Evolutionary conservation across 2,888 invertebrate species (phyloP).

Genomic region (Campaea margaritaria): DNA sequence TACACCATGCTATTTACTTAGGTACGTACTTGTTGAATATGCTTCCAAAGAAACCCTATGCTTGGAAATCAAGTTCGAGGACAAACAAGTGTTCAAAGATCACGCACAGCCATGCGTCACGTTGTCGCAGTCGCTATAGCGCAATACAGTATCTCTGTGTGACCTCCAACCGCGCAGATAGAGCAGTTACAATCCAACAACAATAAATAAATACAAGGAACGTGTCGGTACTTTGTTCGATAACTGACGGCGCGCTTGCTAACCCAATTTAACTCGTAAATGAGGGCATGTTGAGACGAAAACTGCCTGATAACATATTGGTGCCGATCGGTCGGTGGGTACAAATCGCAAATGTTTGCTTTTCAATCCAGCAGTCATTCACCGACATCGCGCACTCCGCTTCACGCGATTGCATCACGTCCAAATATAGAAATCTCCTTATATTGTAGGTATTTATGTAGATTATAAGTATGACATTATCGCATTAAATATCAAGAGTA

Average conservation of each 20-base stretch:
- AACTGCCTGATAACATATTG: neutral
- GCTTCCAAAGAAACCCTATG: neutral
- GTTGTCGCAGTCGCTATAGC: neutral
- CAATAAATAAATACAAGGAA: slow-evolving; percentile 1
- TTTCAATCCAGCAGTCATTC: slow-evolving; percentile 60
- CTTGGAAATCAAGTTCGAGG: slow-evolving; percentile 5
- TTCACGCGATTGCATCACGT: slow-evolving; percentile 63
- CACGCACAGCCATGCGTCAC: slow-evolving; percentile 16
- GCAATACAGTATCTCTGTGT: neutral
- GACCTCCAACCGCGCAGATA: slow-evolving; percentile 4
- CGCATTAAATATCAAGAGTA: too few species aligned
- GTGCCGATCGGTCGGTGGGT: slow-evolving; percentile 2
- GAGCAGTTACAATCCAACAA: slow-evolving; percentile 6
- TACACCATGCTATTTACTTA: neutral
- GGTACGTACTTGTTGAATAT: neutral
- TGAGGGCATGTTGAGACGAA: neutral
- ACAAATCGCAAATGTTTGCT: slow-evolving; percentile 45
- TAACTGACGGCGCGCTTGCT: neutral
- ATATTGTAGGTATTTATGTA: slow-evolving; percentile 1
- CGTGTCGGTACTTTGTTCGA: neutral
- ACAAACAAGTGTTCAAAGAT: slow-evolving; percentile 5
- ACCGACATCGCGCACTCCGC: slow-evolving; percentile 50
- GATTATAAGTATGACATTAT: too few species aligned
- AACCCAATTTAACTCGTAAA: slow-evolving; percentile 5
- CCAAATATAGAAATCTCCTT: slow-evolving; percentile 61